Percentiles rank a stretch among this genome's conserved stretches.
These are phyloP conservation scores for Therioaphis trifolii DNA, from an alignment of 2,888 invertebrate species.

Conservation along the genomic window DNA sequence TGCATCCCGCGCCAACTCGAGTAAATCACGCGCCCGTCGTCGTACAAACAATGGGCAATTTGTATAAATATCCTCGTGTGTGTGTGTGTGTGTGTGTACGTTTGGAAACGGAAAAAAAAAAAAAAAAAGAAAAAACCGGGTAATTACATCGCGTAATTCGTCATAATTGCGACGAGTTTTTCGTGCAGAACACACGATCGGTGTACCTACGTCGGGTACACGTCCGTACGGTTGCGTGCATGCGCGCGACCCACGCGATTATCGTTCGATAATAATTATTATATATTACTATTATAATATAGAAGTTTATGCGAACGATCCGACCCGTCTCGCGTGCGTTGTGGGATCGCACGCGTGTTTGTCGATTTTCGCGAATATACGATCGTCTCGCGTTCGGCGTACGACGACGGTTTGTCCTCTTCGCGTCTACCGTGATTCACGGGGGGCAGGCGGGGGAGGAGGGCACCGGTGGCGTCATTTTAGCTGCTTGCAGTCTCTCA, in stretches of 20 bases:
- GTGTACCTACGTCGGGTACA: background rate
- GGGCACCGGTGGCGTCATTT: no score
- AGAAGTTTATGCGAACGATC: no score
- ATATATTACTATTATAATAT: no score
- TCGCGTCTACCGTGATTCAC: no score
- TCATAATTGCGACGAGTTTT: slow-evolving; percentile 42
- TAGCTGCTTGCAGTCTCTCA: no score
- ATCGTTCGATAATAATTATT: no score
- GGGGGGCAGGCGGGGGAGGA: no score
- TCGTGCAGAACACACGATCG: slow-evolving; percentile 41
- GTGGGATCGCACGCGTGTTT: background rate
- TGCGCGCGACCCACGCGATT: background rate
- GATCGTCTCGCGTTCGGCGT: background rate
- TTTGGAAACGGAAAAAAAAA: slow-evolving; percentile 24
- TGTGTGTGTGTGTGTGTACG: background rate
- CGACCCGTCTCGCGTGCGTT: no score
- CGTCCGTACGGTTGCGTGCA: background rate
- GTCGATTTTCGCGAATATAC: no score
- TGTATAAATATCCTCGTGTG: background rate
- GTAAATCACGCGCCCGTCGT: slow-evolving; percentile 51
- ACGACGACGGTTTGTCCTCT: no score
- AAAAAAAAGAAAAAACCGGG: slow-evolving; percentile 7
- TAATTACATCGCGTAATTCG: slow-evolving; percentile 54
- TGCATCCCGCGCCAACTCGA: slow-evolving; percentile 42
- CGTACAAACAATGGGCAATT: slow-evolving; percentile 49